Evolutionary conservation across 1,140 invertebrate species (phyloP).

Genomic region (Plutomurus gul): DNA sequence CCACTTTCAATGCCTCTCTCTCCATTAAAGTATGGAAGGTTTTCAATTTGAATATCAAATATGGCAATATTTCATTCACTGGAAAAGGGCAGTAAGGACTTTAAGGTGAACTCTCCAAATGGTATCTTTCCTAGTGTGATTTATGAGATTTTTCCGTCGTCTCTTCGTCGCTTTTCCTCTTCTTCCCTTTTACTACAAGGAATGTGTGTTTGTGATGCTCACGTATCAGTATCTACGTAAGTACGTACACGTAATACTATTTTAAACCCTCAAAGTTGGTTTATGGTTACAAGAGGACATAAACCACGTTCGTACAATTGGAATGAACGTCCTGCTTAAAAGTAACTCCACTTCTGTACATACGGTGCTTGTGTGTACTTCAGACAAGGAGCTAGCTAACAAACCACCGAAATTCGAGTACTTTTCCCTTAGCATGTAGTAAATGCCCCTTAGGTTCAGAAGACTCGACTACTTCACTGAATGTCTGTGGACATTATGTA

Average conservation of each 20-base stretch:
- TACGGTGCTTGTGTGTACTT: too few relatives aligned
- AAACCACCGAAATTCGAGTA: constrained; percentile 21
- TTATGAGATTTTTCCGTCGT: constrained; percentile 18
- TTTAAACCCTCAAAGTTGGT: constrained; percentile 26
- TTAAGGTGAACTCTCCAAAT: constrained; percentile 14
- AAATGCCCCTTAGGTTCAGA: neutral
- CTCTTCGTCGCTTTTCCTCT: neutral
- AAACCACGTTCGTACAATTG: constrained; percentile 19
- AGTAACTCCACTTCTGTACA: neutral
- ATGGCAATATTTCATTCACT: constrained; percentile 4
- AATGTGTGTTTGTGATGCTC: neutral
- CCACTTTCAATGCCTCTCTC: too few relatives aligned
- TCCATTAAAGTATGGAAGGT: too few relatives aligned
- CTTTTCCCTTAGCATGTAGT: too few relatives aligned
- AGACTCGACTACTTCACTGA: neutral
- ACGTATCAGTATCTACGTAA: neutral
- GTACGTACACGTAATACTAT: too few relatives aligned
- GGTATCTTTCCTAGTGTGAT: neutral
- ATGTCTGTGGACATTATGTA: too few relatives aligned
- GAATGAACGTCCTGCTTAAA: constrained; percentile 6
- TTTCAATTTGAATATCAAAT: too few relatives aligned
- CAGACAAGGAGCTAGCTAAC: neutral
- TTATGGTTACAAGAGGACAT: constrained; percentile 20
- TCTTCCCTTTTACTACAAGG: neutral
- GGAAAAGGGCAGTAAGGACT: neutral